Evolutionary conservation across 2,888 invertebrate species (phyloP), one percentile per base, ranked within the genome.

Genomic region (Petrophora chlorosata): DNA sequence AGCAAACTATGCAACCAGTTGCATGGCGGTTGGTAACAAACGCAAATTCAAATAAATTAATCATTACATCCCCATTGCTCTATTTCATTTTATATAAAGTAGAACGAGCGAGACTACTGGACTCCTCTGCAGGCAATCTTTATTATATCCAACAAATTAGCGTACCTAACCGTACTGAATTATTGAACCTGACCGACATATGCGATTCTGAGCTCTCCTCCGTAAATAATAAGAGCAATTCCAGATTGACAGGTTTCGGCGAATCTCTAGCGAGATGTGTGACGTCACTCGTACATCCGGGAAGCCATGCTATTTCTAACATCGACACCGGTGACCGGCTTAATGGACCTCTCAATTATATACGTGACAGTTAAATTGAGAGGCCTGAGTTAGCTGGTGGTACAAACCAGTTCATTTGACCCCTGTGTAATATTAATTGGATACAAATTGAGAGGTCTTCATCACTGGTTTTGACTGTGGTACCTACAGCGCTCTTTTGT

Each of bases 241-340:
- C 61, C 53, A 50, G 59, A 72, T 67, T 73, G 73, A 62, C 68
- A 67, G 58, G 61, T 70, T 75, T 78, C 73, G 69, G 73, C 73
- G 77, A 79, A 76, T 79, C 78, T 76, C 57, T 71, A 72, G 64
- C 68, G 76, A 85, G 82, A 83, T 85, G 73, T 55, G 60, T 85
- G 86, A 87, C 85, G 87, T 85, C 82, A 83, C 68, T 67, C 61
- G 53, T 63, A 82, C 85, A 87, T 88, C 86, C 87, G 87, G 87
- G 87, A 88, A 86, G 85, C 81, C 69, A 77, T 74, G 83, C 82
- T 84, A 85, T 85, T 84, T 85, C 73, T 67, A 82, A 76, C 59
- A 51, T 45, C 73, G 53, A 59, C 45, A 53, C 39, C 50, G 23
- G 16, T 47, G 61, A 54, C 73, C 71, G 67, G 64, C 29, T 42